phyloP scores from a whole-genome alignment of 2,113 vertebrate species.

The Aix galericulata region DNA sequence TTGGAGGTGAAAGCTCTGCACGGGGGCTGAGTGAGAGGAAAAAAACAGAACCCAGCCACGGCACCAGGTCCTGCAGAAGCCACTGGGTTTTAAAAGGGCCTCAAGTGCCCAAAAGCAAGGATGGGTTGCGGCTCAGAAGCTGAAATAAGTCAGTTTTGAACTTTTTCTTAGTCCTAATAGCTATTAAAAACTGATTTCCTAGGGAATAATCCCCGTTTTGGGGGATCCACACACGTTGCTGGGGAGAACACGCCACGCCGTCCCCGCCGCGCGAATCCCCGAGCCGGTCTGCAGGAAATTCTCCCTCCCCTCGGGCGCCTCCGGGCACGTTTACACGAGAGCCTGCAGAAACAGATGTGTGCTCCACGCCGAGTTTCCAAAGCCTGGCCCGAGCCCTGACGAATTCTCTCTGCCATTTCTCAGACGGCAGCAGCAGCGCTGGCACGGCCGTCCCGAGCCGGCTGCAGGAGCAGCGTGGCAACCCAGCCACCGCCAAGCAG shows the following conservation, averaged over 20 bases:
- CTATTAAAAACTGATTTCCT: neutral
- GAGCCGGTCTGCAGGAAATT: rapidly evolving
- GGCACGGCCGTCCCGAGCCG: neutral
- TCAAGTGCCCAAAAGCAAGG: neutral
- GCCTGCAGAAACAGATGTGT: neutral
- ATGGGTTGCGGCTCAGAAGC: neutral
- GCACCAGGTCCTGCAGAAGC: neutral
- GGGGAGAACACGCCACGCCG: rapidly evolving
- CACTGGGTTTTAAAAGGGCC: neutral
- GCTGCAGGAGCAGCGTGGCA: neutral
- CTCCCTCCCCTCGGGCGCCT: neutral
- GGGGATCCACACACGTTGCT: neutral
- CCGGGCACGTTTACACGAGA: neutral
- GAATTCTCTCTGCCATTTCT: neutral
- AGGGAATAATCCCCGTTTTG: neutral
- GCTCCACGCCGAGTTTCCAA: neutral
- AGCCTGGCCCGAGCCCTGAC: neutral
- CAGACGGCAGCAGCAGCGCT: neutral
- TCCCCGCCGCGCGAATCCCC: neutral
- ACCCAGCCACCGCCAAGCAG: rapidly evolving
- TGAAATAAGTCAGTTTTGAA: neutral
- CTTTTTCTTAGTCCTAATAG: neutral
- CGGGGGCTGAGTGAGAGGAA: no score
- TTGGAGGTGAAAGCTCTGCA: no score
- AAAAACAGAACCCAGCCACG: neutral